Evolutionary conservation across 2,113 vertebrate species (phyloP), one percentile per base, ranked within the genome.

Genomic region (Halichoerus grypus): DNA sequence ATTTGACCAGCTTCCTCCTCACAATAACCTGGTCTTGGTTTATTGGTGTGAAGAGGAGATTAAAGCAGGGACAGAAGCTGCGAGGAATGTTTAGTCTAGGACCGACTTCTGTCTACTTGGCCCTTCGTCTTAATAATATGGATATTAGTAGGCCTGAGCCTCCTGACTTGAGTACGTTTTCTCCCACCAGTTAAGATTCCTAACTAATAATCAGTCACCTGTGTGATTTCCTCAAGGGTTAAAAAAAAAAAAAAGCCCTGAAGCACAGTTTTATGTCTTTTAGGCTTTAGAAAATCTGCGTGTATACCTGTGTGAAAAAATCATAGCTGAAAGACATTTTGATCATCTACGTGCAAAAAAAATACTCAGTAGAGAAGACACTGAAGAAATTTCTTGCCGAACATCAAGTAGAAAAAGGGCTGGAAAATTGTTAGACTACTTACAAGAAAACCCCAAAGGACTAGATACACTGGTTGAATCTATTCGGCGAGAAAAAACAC

Each of bases 321-420:
- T 99, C 97, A 99, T 99, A 94, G 99, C 99, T 0, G 99, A 99
- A 83, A 99, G 99, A 93, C 99, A 99, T 97, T 99, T 99, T 67
- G 99, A 99, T 98, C 99, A 99, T 97, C 98, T 99, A 0, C 99
- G 99, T 46, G 99, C 99, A 7, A 99, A 99, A 96, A 99, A 99
- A 98, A 99, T 99, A 97, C 98, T 99, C 94, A 99, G 99, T 1
- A 98, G 99, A 95, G 99, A 99, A 61, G 99, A 99, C 42, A 99
- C 99, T 0, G 99, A 99, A 98, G 99, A 99, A 97, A 99, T 99
- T 98, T 99, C 99, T 98, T 99, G 99, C 97, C 98, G 99, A 98
- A 99, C 98, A 94, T 99, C 99, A 2, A 99, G 99, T 88, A 99
- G 99, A 61, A 99, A 99, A 98, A 99, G 98, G 96, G 99, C 99